Evolutionary conservation across 2,113 vertebrate species (phyloP), one percentile per base, ranked within the genome.

Genomic region (Atractosteus spatula): DNA sequence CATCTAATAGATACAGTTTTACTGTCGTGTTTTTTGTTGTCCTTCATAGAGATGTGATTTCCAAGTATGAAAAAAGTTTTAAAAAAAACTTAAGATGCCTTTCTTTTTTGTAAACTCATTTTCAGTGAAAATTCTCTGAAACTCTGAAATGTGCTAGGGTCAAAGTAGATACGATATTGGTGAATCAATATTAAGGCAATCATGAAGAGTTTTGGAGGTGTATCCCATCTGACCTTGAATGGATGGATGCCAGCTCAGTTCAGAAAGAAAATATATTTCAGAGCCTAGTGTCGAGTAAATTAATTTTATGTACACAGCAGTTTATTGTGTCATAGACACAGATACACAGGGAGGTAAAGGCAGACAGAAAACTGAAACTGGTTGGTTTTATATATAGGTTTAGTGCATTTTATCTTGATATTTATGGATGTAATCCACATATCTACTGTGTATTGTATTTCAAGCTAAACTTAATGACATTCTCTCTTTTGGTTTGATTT

Each of bases 181-280:
- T 79, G 82, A 83, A 90, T 89, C 82, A 87, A 81, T 86, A 88
- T 83, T 73, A 80, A 87, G 74, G 86, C 82, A 87, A 84, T 87
- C 79, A 82, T 76, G n/a, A 7, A 54, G 6, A 82, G 66, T 78
- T 76, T 80, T 59, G 84, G 74, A 84, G 47, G 80, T 85, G 74
- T 81, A 65, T 80, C 66, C 74, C 74, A 66, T 66, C 70, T 90
- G 77, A 87, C 78, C 77, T 88, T 88, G 77, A 89, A 69, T 62
- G 77, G 81, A 68, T 80, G 66, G 56, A 81, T 82, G 82, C 78
- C 75, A 76, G 29, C 54, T 79, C 47, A 74, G 69, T 78, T 67
- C 2, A 76, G 47, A 72, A 62, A 87, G 76, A 82, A 79, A 79
- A 78, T 63, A 72, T 73, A 79, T 81, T 78, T 84, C n/a, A 74